A percentile compares a stretch with the other conserved stretches of the same genome.
These are phyloP conservation scores for Mesaphorura yosii DNA, from an alignment of 1,140 invertebrate species.

Conservation along the genomic window DNA sequence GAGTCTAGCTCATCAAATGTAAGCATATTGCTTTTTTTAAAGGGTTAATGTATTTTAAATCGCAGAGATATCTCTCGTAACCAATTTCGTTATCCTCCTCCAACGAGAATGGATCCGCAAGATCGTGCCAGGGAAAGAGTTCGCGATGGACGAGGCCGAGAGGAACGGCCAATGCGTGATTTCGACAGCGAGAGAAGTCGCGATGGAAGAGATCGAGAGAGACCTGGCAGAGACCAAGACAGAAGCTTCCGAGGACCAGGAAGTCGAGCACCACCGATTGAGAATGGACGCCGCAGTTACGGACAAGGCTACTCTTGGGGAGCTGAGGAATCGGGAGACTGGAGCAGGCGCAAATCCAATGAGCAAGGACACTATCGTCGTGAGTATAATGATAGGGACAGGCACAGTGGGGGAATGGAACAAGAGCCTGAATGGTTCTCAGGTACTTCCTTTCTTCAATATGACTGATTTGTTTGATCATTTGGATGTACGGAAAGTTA, in stretches of 20 bases:
- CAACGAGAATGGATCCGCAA: too few relatives aligned
- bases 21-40: not conserved
- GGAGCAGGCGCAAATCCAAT: not conserved
- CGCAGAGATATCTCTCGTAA: too few relatives aligned
- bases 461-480: not conserved
- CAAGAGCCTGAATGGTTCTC: constrained; percentile 53
- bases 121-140: too few relatives aligned
- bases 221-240: constrained; percentile 6
- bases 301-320: not conserved
- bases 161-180: too few relatives aligned
- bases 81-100: too few relatives aligned
- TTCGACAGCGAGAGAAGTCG: not conserved
- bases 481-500: constrained; percentile 11
- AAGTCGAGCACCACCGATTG: not conserved
- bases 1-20: not conserved
- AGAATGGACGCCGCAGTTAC: not conserved
- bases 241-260: constrained; percentile 13
- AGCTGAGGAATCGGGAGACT: not conserved
- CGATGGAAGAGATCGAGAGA: not conserved
- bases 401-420: constrained; percentile 30
- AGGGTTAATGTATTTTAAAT: too few relatives aligned
- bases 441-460: constrained; percentile 26
- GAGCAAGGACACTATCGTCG: constrained; percentile 1
- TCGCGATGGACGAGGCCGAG: too few relatives aligned
- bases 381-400: not conserved